Conservation (phyloP, 2,888 invertebrate genomes). For the Ophion slaviceki region DNA sequence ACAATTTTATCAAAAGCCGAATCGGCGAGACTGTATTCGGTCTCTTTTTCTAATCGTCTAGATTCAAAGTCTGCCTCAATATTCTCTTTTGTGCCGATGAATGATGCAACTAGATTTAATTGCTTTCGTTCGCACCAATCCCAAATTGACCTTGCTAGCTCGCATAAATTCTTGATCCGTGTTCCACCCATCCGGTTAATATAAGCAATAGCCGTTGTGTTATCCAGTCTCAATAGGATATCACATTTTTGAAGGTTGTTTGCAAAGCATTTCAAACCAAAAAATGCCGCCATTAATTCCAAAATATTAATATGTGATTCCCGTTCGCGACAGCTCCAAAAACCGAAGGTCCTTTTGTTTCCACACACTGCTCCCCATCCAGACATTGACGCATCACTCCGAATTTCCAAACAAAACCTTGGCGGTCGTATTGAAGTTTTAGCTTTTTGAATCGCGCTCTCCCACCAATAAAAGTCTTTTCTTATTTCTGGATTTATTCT, state of each 20-base stretch:
- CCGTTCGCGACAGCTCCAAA: constrained; percentile 27
- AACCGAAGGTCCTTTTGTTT: constrained; percentile 38
- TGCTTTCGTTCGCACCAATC: constrained; percentile 52
- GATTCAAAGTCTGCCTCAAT: constrained; percentile 44
- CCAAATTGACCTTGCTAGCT: constrained; percentile 47
- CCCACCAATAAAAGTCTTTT: constrained; percentile 41
- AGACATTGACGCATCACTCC: constrained; percentile 15
- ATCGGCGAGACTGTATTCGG: constrained; percentile 36
- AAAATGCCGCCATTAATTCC: constrained; percentile 47
- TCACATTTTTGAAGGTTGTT: constrained; percentile 27
- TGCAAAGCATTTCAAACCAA: constrained; percentile 54
- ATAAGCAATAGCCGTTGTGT: constrained; percentile 58
- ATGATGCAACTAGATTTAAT: constrained; percentile 35
- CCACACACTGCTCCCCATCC: constrained; percentile 31
- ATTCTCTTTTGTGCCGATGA: constrained; percentile 46
- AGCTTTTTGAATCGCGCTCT: not conserved
- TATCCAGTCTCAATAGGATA: constrained; percentile 52
- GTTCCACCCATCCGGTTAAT: constrained; percentile 55
- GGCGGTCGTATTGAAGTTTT: constrained; percentile 9
- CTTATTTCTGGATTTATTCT: not conserved
- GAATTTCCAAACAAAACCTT: constrained; percentile 2
- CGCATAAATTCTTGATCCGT: constrained; percentile 1
- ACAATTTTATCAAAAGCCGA: constrained; percentile 26
- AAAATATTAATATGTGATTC: constrained; percentile 45
- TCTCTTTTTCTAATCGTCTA: constrained; percentile 22